A percentile compares a stretch with the other conserved stretches of the same genome.
phyloP scores from a whole-genome alignment of 2,113 vertebrate genomes.

The Mesocricetus auratus region DNA sequence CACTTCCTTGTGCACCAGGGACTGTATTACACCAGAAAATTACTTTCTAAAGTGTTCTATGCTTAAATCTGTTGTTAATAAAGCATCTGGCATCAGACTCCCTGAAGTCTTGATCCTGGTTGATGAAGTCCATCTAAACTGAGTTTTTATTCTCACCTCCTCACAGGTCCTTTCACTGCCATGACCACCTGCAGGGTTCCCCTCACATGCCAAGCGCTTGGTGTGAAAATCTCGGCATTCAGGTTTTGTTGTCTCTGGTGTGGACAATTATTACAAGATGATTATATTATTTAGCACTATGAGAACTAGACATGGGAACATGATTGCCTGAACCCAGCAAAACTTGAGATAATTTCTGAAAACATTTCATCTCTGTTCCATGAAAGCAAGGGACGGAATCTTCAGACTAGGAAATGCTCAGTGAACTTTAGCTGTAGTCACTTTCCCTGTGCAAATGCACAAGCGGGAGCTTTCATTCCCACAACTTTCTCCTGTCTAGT shows the following conservation, averaged over 20 bases:
- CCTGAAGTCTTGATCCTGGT: not conserved
- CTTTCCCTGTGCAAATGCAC: not conserved
- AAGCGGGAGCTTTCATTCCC: not conserved
- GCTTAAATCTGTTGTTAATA: not conserved
- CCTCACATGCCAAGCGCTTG: constrained; percentile 9
- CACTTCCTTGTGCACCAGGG: not conserved
- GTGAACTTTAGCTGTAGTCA: not conserved
- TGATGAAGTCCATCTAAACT: not conserved
- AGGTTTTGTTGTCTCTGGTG: constrained; percentile 40
- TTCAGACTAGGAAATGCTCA: not conserved
- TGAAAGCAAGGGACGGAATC: not conserved
- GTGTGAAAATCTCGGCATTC: not conserved
- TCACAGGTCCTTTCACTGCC: not conserved
- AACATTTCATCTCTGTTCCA: not conserved
- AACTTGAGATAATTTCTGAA: not conserved
- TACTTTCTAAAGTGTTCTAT: not conserved
- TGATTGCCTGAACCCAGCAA: not conserved
- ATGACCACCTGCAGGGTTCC: not conserved
- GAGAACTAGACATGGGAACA: not conserved
- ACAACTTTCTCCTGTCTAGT: not conserved
- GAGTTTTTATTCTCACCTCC: not conserved
- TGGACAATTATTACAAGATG: not conserved
- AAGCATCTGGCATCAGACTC: not conserved
- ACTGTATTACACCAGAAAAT: not conserved
- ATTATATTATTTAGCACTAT: not conserved